Evolutionary conservation across 2,888 invertebrate species (phyloP).

Genomic region (Andrena praecox): DNA sequence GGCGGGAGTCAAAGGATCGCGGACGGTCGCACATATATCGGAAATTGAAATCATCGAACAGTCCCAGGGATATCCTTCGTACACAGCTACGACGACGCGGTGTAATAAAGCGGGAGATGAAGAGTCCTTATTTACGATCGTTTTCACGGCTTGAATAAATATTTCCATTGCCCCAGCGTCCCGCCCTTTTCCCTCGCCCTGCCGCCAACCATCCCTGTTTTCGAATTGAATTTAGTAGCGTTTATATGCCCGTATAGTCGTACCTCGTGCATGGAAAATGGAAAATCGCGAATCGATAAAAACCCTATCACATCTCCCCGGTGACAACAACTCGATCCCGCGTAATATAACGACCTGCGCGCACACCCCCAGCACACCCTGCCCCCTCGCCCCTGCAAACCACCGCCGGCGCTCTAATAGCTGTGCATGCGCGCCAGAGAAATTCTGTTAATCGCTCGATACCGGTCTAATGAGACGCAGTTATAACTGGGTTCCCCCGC

Average conservation of each 20-base stretch:
- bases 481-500: conserved; percentile 21
- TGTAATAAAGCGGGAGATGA: conserved; percentile 18
- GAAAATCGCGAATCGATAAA: conserved; percentile 36
- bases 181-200: not conserved
- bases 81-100: not conserved
- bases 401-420: not conserved
- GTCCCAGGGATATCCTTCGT: not conserved
- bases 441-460: conserved; percentile 56
- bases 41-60: conserved; percentile 24
- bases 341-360: conserved; percentile 16
- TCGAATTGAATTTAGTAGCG: conserved; percentile 54
- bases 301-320: conserved; percentile 5
- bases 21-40: not conserved
- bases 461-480: conserved; percentile 48
- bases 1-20: not conserved
- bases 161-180: conserved; percentile 3
- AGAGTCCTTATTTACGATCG: conserved; percentile 37
- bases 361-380: not conserved
- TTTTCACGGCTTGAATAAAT: conserved; percentile 13
- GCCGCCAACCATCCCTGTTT: not conserved
- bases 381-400: not conserved
- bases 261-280: conserved; percentile 18
- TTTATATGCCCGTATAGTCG: conserved; percentile 30
- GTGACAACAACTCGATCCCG: conserved; percentile 28
- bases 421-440: conserved; percentile 40